phyloP scores from a whole-genome alignment of 2,797 vertebrate species.

The Sebastes goodei region DNA sequence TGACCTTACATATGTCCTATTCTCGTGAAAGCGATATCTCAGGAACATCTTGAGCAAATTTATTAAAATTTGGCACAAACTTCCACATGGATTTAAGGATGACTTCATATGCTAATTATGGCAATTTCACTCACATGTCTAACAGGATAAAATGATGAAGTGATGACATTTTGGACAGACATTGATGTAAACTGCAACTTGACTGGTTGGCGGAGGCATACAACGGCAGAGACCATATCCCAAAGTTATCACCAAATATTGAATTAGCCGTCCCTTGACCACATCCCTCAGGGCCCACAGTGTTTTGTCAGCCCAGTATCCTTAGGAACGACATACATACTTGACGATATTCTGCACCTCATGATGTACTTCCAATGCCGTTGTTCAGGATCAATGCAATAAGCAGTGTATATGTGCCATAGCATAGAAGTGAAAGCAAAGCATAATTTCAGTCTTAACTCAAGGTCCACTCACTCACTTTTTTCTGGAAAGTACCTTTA shows the following conservation, averaged over 20 bases:
- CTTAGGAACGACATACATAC: neutral
- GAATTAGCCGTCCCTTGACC: neutral
- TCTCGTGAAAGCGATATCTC: too few species aligned
- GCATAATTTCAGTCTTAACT: neutral
- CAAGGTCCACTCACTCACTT: neutral
- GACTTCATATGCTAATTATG: too few species aligned
- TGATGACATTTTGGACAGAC: too few species aligned
- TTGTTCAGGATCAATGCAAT: neutral
- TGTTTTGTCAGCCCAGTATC: neutral
- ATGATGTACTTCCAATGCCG: neutral
- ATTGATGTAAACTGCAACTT: too few species aligned
- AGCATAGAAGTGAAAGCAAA: neutral
- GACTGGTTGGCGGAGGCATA: too few species aligned
- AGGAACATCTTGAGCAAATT: too few species aligned
- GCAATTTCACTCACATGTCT: too few species aligned
- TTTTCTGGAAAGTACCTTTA: neutral
- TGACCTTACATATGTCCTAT: too few species aligned
- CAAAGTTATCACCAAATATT: neutral
- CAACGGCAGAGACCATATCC: neutral
- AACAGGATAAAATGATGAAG: too few species aligned
- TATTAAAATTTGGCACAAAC: too few species aligned
- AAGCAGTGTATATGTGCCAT: neutral
- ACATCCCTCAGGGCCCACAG: neutral
- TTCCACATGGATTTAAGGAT: too few species aligned
- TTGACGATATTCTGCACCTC: neutral